A percentile compares a stretch with the other conserved stretches of the same genome.
These are phyloP conservation scores for Gadopsis marmoratus DNA, from an alignment of 2,797 vertebrate species.

Conservation along the genomic window DNA sequence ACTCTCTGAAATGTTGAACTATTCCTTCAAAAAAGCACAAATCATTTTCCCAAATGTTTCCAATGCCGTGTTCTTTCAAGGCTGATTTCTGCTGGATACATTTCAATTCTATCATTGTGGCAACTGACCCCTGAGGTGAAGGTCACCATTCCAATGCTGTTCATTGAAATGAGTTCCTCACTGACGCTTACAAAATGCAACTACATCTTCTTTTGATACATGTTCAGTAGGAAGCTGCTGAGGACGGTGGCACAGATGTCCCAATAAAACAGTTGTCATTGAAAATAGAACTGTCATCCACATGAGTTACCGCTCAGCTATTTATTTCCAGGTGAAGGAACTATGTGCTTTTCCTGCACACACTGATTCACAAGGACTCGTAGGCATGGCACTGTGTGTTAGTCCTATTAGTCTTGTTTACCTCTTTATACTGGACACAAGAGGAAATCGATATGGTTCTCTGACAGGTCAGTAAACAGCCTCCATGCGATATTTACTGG, in stretches of 20 bases:
- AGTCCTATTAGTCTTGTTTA: slow-evolving; percentile 50
- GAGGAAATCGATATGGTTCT: slow-evolving; percentile 53
- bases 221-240: slow-evolving; percentile 12
- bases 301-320: slow-evolving; percentile 26
- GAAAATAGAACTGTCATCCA: slow-evolving; percentile 30
- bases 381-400: slow-evolving; percentile 2
- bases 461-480: slow-evolving; percentile 64
- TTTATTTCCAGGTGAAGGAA: slow-evolving; percentile 42
- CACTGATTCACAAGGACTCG: slow-evolving; percentile 34
- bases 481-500: slow-evolving; percentile 50
- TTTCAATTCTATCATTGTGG: slow-evolving; percentile 12
- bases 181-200: slow-evolving; percentile 1
- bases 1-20: no score
- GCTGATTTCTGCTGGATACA: slow-evolving; percentile 1
- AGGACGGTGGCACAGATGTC: slow-evolving; percentile 16
- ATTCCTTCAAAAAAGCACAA: no score
- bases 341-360: slow-evolving; percentile 21
- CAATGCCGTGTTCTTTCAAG: neutral
- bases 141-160: slow-evolving; percentile 7
- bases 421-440: slow-evolving; percentile 51
- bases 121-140: slow-evolving; percentile 23
- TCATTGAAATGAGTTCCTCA: neutral
- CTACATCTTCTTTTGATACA: neutral
- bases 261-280: slow-evolving; percentile 26
- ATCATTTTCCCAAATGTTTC: neutral